phyloP scores from a whole-genome alignment of 2,113 vertebrate species.

The Brienomyrus longianalis region DNA sequence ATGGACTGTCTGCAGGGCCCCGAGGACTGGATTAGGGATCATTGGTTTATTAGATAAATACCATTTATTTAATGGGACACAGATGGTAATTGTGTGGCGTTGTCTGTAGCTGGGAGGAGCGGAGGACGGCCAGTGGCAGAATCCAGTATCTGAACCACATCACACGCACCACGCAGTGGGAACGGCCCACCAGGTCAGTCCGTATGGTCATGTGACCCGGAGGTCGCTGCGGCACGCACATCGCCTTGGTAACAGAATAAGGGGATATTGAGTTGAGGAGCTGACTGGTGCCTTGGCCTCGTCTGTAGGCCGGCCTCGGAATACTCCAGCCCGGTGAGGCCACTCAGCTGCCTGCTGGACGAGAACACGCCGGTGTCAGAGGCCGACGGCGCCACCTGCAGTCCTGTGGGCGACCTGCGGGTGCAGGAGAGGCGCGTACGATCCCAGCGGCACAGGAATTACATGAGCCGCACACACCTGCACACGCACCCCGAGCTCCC shows the following conservation, averaged over 20 bases:
- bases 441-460: constrained; percentile 93
- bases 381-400: constrained; percentile 79
- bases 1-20: neutral
- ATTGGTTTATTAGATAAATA: neutral
- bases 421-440: constrained; percentile 83
- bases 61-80: neutral
- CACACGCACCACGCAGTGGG: constrained; percentile 95
- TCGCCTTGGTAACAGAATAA: neutral
- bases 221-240: neutral
- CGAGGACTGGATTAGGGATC: neutral
- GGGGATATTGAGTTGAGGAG: neutral
- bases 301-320: constrained; percentile 82
- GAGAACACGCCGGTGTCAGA: constrained; percentile 86
- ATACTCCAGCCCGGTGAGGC: constrained; percentile 91
- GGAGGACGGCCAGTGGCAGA: constrained; percentile 89
- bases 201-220: neutral
- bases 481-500: constrained; percentile 93
- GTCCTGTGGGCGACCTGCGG: constrained; percentile 72
- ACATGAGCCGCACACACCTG: constrained; percentile 97
- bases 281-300: neutral
- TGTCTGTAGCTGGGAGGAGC: constrained; percentile 87
- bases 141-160: constrained; percentile 98
- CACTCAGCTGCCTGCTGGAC: constrained; percentile 92
- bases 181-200: constrained; percentile 88
- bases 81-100: constrained; percentile 19